Conservation (phyloP, 2,113 vertebrate genomes). For the Butastur rufipennis region DNA sequence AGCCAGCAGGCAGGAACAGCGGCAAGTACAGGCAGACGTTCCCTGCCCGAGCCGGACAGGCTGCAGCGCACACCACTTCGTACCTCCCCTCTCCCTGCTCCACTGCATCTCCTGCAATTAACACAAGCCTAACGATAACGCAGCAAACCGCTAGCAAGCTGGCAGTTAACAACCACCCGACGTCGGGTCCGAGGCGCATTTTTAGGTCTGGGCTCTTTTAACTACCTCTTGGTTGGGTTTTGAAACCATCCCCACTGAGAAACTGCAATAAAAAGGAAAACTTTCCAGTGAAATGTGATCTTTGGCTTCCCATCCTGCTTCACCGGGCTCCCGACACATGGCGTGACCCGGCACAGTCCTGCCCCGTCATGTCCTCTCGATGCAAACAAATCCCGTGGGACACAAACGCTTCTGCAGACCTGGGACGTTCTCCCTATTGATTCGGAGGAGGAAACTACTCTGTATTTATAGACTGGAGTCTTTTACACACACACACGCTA, state of each 20-base stretch:
- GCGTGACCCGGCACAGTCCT: neutral
- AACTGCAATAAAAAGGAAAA: neutral
- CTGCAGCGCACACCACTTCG: neutral
- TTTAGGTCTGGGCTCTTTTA: neutral
- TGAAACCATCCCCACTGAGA: neutral
- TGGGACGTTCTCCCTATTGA: neutral
- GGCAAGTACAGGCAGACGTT: slow-evolving; percentile 26
- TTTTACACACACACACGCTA: neutral
- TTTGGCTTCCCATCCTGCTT: neutral
- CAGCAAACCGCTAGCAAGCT: neutral
- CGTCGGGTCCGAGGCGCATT: accelerated
- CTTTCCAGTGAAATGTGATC: neutral
- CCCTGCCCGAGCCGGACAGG: neutral
- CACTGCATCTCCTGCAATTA: neutral
- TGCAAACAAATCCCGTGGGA: neutral
- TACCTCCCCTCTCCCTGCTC: neutral
- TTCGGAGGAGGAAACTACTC: neutral
- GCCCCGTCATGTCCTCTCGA: neutral
- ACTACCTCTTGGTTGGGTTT: neutral
- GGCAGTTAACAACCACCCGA: neutral
- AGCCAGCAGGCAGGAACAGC: neutral
- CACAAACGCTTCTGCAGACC: neutral
- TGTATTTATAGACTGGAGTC: neutral
- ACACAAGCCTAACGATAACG: neutral
- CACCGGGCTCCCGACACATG: neutral